A percentile compares a stretch with the other conserved stretches of the same genome.
Evolutionary conservation across 1,140 invertebrate species (phyloP).

Genomic region (Drosophila sp.): DNA sequence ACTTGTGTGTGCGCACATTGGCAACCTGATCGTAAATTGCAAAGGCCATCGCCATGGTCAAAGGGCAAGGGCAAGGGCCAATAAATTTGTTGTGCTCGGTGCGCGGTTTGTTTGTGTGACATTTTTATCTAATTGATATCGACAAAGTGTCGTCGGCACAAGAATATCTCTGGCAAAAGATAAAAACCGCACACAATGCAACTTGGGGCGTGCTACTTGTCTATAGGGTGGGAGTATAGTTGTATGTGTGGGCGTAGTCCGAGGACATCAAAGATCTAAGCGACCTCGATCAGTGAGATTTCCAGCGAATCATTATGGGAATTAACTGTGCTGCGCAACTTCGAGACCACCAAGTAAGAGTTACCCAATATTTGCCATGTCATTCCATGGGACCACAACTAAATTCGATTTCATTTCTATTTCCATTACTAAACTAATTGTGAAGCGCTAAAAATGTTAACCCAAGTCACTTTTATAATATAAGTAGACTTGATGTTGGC

Average conservation of each 20-base stretch:
- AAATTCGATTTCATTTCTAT: constrained; percentile 43
- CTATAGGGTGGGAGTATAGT: neutral
- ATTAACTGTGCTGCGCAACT: constrained; percentile 5
- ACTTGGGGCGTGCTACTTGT: constrained; percentile 71
- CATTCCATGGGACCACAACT: constrained; percentile 61
- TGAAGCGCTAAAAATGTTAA: constrained; percentile 63
- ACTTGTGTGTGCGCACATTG: constrained; percentile 37
- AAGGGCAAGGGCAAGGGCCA: constrained; percentile 32
- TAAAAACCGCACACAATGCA: constrained; percentile 14
- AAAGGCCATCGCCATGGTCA: constrained; percentile 40
- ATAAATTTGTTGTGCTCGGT: constrained; percentile 68
- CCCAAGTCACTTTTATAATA: constrained; percentile 33
- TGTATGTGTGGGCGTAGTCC: constrained; percentile 18
- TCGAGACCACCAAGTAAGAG: constrained; percentile 53
- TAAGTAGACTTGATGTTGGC: constrained; percentile 51
- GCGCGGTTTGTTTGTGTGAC: constrained; percentile 82
- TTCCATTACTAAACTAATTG: constrained; percentile 46
- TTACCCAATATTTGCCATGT: constrained; percentile 39
- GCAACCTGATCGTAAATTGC: constrained; percentile 70
- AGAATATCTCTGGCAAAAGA: constrained; percentile 11
- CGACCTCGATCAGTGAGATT: constrained; percentile 48
- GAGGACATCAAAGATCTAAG: constrained; percentile 51
- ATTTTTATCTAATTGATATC: constrained; percentile 83
- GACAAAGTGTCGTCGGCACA: constrained; percentile 16
- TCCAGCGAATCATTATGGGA: constrained; percentile 67